A percentile compares a stretch with the other conserved stretches of the same genome.
phyloP scores from a whole-genome alignment of 1,140 invertebrate species.

The Polyergus mexicanus region DNA sequence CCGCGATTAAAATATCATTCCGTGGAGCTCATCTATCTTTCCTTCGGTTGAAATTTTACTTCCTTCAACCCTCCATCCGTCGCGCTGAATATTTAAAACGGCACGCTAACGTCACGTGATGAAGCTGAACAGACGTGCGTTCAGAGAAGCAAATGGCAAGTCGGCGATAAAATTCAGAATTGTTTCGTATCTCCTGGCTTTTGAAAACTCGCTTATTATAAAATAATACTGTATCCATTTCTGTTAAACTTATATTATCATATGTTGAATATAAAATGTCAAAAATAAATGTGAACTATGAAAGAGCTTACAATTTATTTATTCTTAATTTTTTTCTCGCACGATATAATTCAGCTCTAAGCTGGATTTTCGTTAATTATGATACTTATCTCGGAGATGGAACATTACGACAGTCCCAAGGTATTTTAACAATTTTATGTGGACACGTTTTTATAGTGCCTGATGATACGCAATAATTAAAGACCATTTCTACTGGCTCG shows the following conservation, averaged over 20 bases:
- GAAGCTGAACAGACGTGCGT: not conserved
- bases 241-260: not conserved
- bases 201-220: not conserved
- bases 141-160: not conserved
- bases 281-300: too few species aligned
- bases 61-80: not conserved
- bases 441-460: slow-evolving; percentile 35
- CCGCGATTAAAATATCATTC: not conserved
- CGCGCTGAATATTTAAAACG: not conserved
- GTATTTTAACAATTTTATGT: slow-evolving; percentile 18
- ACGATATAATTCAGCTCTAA: not conserved
- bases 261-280: too few species aligned
- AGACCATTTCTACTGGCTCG: slow-evolving; percentile 12
- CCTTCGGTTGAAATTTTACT: slow-evolving; percentile 2
- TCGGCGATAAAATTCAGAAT: not conserved
- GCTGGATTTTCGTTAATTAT: not conserved
- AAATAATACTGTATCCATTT: not conserved
- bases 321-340: not conserved
- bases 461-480: slow-evolving; percentile 55
- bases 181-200: not conserved
- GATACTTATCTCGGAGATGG: not conserved
- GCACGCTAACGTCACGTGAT: not conserved
- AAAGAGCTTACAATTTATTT: not conserved
- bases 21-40: not conserved
- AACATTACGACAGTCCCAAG: not conserved